phyloP scores from a whole-genome alignment of 53 echinoderm and acorn worm genomes.

The Holothuria leucospilota region DNA sequence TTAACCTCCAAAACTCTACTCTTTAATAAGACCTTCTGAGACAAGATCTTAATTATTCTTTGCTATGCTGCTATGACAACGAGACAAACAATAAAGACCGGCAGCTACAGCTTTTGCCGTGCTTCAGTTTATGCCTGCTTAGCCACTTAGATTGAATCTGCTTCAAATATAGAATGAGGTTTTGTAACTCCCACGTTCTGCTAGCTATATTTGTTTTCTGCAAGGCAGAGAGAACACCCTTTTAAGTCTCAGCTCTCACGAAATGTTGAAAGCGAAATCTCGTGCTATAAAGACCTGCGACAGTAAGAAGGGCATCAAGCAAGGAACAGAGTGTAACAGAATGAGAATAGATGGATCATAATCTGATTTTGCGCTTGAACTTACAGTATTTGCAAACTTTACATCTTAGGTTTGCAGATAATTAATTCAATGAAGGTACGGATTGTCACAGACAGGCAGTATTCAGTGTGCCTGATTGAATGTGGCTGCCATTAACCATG shows the following conservation, averaged over 20 bases:
- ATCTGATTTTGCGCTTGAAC: no score
- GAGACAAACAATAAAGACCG: constrained; percentile 29
- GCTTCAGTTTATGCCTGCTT: background rate
- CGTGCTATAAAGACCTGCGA: background rate
- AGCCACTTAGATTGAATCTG: no score
- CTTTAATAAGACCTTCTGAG: constrained; percentile 8
- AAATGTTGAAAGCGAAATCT: constrained; percentile 4
- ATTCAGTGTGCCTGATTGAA: no score
- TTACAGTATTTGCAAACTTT: no score
- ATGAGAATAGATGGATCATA: background rate
- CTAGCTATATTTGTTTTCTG: constrained; percentile 15
- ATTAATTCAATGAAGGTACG: no score
- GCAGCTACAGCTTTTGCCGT: background rate
- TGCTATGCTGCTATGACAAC: background rate
- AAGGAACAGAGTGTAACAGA: background rate
- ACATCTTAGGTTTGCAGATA: no score
- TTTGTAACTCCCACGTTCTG: no score
- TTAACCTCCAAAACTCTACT: no score
- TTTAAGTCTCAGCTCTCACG: background rate
- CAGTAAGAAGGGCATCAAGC: background rate
- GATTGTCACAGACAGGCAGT: no score
- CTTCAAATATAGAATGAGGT: no score
- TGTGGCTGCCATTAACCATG: no score
- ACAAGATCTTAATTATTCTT: constrained; percentile 33
- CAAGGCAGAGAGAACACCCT: constrained; percentile 4